Conservation (phyloP, 2,888 invertebrate genomes). For the Pasiphila rectangulata region DNA sequence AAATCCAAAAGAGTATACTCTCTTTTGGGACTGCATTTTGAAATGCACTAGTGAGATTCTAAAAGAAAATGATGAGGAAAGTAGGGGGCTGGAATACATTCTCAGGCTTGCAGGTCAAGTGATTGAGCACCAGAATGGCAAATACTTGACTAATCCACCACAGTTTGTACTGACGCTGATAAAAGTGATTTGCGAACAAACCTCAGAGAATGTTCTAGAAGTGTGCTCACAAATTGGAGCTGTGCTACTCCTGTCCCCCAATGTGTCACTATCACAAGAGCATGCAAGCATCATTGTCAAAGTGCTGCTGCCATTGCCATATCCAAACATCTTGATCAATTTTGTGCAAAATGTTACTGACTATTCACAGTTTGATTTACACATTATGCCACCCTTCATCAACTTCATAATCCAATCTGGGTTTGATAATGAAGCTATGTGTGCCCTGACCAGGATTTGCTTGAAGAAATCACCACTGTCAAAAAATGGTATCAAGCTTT, state of each 20-base stretch:
- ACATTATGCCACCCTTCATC: conserved; percentile 85
- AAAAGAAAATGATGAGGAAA: conserved; percentile 56
- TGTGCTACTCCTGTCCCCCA: conserved; percentile 80
- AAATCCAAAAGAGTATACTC: conserved; percentile 81
- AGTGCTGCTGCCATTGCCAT: conserved; percentile 81
- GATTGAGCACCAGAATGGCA: conserved; percentile 83
- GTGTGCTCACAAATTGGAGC: conserved; percentile 80
- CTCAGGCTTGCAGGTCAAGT: conserved; percentile 82
- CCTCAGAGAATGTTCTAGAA: conserved; percentile 70
- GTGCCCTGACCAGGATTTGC: conserved; percentile 84
- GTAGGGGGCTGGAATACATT: conserved; percentile 65
- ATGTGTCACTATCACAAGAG: conserved; percentile 85
- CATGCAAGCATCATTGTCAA: conserved; percentile 85
- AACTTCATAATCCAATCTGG: conserved; percentile 78
- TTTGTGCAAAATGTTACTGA: conserved; percentile 84
- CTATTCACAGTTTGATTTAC: conserved; percentile 86
- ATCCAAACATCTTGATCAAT: conserved; percentile 80
- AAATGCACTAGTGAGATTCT: conserved; percentile 61
- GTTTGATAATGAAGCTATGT: conserved; percentile 79
- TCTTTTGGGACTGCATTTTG: conserved; percentile 83
- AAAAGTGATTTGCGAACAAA: conserved; percentile 70
- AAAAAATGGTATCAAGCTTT: conserved; percentile 80
- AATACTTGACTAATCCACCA: conserved; percentile 81
- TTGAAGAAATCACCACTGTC: conserved; percentile 84
- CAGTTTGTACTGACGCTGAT: conserved; percentile 81